phyloP scores from a whole-genome alignment of 2,797 vertebrate genomes.

The Helostoma temminkii region DNA sequence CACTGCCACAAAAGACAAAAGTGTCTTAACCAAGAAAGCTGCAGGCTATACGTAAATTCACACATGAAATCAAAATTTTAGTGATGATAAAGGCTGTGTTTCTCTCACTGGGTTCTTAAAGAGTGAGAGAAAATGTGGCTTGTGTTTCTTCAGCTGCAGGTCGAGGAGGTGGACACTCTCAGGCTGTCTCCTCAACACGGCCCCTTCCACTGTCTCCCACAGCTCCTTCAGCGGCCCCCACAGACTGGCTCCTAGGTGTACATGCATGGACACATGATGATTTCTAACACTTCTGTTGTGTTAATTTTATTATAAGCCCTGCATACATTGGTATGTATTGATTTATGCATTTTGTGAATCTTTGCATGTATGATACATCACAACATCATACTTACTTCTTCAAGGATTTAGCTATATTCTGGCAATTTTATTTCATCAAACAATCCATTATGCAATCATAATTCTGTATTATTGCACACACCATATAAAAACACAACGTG shows the following conservation, averaged over 20 bases:
- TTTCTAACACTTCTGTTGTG: neutral
- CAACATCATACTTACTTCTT: too few relatives aligned
- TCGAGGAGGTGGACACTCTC: conserved; percentile 94
- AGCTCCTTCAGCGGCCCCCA: conserved; percentile 98
- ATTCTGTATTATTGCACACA: neutral
- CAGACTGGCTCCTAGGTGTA: conserved; percentile 91
- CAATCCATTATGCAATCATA: neutral
- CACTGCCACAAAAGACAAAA: neutral
- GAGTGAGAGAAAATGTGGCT: conserved; percentile 93
- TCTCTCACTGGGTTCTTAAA: conserved; percentile 94
- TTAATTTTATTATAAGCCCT: neutral
- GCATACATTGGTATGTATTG: neutral
- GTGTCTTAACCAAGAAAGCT: neutral
- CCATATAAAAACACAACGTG: neutral
- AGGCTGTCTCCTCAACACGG: conserved; percentile 91
- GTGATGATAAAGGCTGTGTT: neutral
- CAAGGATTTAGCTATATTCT: too few relatives aligned
- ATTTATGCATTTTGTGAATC: neutral
- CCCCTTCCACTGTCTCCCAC: conserved; percentile 93
- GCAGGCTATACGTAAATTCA: neutral
- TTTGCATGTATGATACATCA: neutral
- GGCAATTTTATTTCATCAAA: neutral
- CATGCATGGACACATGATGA: neutral
- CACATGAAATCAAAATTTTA: neutral
- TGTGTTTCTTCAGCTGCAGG: conserved; percentile 96